Conservation (phyloP, 1,140 invertebrate species). For the Macrostomum lignano region DNA sequence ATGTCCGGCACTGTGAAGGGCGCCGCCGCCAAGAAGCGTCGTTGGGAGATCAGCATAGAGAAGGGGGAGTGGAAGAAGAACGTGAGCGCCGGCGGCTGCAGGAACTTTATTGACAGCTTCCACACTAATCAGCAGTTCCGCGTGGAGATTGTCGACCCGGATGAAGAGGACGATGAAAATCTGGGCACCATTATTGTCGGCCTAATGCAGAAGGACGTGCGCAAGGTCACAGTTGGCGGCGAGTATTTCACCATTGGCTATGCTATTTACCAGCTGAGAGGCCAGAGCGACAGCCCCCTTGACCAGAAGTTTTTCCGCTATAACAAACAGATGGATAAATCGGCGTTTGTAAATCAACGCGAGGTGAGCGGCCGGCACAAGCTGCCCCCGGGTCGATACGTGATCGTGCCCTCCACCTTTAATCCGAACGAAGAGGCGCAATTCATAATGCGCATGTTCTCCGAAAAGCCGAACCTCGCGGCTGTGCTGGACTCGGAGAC, state of each 20-base stretch:
- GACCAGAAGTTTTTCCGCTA: too few species aligned
- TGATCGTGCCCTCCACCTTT: conserved; percentile 91
- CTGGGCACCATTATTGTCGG: conserved; percentile 8
- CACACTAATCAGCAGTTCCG: conserved; percentile 80
- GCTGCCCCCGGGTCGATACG: conserved; percentile 65
- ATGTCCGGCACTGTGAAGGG: conserved; percentile 37
- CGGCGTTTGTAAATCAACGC: conserved; percentile 69
- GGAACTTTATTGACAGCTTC: conserved; percentile 61
- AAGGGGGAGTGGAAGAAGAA: conserved; percentile 66
- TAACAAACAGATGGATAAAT: too few species aligned
- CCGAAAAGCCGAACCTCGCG: conserved; percentile 52
- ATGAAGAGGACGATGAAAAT: conserved; percentile 30
- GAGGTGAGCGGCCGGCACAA: conserved; percentile 74
- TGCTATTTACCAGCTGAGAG: conserved; percentile 6
- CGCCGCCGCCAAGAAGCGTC: conserved; percentile 10
- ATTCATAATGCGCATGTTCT: conserved; percentile 76
- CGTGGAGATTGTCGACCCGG: conserved; percentile 53
- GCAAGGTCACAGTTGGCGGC: conserved; percentile 7
- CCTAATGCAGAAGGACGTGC: conserved; percentile 10
- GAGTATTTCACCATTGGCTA: conserved; percentile 5
- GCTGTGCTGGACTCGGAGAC: too few species aligned
- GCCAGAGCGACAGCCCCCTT: too few species aligned
- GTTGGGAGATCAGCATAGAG: conserved; percentile 70
- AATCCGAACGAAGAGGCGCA: conserved; percentile 80
- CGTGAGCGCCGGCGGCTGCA: conserved; percentile 74